Percentiles rank a stretch among this genome's conserved stretches.
These are phyloP conservation scores for Erythrocebus patas DNA, from an alignment of 2,113 vertebrate species.

Conservation along the genomic window DNA sequence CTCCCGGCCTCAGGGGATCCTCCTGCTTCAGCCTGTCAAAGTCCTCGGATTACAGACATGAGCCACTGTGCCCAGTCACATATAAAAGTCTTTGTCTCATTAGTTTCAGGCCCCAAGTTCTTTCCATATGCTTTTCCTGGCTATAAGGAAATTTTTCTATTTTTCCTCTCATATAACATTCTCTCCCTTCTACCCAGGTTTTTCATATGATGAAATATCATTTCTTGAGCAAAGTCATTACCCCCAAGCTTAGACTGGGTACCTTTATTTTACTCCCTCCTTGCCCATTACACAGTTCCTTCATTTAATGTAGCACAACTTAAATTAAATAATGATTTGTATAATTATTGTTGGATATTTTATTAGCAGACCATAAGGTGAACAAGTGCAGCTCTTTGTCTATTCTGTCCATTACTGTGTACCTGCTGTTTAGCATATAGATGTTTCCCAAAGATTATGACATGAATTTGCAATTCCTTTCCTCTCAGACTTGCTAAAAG, in stretches of 20 bases:
- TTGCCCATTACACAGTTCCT: not conserved
- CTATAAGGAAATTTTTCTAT: not conserved
- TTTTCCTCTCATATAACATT: not conserved
- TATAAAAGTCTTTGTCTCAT: not conserved
- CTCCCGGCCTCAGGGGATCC: too few species aligned
- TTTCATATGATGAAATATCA: not conserved
- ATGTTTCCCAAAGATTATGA: not conserved
- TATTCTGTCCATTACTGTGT: not conserved
- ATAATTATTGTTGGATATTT: not conserved
- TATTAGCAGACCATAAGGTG: not conserved
- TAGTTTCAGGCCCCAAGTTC: not conserved
- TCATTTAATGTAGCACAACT: not conserved
- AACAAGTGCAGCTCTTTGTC: not conserved
- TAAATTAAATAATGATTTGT: not conserved
- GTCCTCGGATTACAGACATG: too few species aligned
- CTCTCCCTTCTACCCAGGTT: not conserved
- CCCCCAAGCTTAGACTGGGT: accelerated
- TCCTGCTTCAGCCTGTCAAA: too few species aligned
- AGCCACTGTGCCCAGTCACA: accelerated
- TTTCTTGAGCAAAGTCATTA: not conserved
- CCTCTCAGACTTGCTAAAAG: not conserved
- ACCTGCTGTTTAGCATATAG: not conserved
- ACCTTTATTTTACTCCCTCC: not conserved
- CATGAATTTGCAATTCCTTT: not conserved
- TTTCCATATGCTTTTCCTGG: not conserved